Conservation (phyloP, 2,113 vertebrate species). For the Burhinus bistriatus region DNA sequence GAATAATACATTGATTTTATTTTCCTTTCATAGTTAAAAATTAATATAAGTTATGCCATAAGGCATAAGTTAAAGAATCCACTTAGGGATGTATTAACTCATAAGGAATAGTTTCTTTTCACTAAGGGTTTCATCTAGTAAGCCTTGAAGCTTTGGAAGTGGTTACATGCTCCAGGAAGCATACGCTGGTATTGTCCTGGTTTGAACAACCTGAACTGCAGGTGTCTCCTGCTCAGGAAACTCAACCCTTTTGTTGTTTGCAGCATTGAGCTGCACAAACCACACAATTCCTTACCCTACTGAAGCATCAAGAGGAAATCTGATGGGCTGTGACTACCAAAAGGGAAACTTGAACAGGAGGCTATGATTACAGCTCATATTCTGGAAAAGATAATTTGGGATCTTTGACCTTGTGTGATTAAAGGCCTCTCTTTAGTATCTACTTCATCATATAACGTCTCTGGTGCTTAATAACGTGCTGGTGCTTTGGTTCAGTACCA, state of each 20-base stretch:
- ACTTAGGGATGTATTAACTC: neutral
- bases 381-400: neutral
- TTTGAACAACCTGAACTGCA: neutral
- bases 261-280: neutral
- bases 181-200: neutral
- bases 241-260: neutral
- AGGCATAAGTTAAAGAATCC: neutral
- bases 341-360: neutral
- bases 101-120: neutral
- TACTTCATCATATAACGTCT: neutral
- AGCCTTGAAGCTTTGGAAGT: neutral
- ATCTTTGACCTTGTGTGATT: neutral
- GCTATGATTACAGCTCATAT: neutral
- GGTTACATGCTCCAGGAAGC: neutral
- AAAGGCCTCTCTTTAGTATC: neutral
- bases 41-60: rapidly evolving
- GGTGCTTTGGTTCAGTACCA: neutral
- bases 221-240: neutral
- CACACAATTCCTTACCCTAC: neutral
- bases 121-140: neutral
- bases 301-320: neutral
- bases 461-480: neutral
- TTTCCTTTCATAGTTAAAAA: neutral
- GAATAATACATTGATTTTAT: neutral
- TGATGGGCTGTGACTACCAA: neutral